phyloP scores from a whole-genome alignment of 2,888 invertebrate species.

The Cheilosia vernalis region DNA sequence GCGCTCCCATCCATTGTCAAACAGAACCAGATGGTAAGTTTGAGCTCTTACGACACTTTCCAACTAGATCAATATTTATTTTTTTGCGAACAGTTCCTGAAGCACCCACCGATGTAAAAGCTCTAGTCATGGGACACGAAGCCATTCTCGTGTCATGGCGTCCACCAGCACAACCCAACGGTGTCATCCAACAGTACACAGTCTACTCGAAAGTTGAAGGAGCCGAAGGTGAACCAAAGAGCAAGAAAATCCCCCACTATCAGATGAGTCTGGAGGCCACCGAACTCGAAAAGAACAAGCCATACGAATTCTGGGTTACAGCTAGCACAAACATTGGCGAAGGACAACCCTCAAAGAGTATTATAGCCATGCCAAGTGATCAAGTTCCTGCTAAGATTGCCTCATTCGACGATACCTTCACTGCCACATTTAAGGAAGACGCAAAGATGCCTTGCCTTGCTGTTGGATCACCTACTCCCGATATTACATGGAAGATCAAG shows the following conservation, averaged over 20 bases:
- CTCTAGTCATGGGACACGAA: conserved; percentile 94
- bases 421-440: conserved; percentile 95
- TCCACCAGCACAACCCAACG: conserved; percentile 95
- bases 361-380: conserved; percentile 91
- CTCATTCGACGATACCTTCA: conserved; percentile 96
- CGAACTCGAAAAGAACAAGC: conserved; percentile 90
- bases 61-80: conserved; percentile 29
- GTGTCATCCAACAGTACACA: conserved; percentile 95
- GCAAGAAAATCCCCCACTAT: conserved; percentile 91
- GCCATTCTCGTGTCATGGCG: conserved; percentile 97
- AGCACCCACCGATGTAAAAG: conserved; percentile 96
- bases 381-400: conserved; percentile 96
- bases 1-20: conserved; percentile 91
- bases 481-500: conserved; percentile 94
- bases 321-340: conserved; percentile 97
- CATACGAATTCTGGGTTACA: conserved; percentile 97
- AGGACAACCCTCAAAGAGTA: conserved; percentile 94
- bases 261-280: conserved; percentile 95
- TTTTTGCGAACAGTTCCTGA: conserved; percentile 90
- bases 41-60: neutral
- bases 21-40: conserved; percentile 96
- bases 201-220: conserved; percentile 93
- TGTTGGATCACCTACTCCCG: conserved; percentile 95
- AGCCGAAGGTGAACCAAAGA: conserved; percentile 87
- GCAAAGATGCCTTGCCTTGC: conserved; percentile 95